Conservation (phyloP, 2,888 invertebrate species). For the Phaedon cochleariae region DNA sequence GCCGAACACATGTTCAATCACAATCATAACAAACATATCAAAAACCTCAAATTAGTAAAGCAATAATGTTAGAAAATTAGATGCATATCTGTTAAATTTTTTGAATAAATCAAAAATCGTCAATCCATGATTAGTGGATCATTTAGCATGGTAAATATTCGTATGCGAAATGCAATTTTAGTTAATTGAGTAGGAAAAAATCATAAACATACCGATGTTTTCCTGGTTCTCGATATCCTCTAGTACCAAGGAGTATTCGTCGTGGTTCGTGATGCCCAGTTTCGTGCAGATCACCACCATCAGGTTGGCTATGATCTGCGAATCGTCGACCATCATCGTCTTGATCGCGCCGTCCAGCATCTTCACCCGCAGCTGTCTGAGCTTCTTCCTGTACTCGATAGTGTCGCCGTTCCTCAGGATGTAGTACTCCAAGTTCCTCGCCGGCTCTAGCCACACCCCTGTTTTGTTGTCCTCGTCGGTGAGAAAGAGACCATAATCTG, state of each 20-base stretch:
- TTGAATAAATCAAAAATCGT: too few species aligned
- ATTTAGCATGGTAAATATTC: too few species aligned
- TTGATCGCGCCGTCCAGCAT: conserved; percentile 97
- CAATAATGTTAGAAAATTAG: too few species aligned
- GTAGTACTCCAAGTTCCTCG: conserved; percentile 94
- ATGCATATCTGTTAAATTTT: too few species aligned
- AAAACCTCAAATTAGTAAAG: too few species aligned
- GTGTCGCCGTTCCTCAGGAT: conserved; percentile 93
- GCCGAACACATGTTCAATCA: too few species aligned
- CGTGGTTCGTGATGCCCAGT: conserved; percentile 99
- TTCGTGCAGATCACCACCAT: conserved; percentile 99
- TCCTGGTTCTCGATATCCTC: conserved; percentile 86
- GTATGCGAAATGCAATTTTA: too few species aligned
- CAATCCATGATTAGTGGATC: too few species aligned
- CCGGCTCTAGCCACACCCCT: conserved; percentile 97
- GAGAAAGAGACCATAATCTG: conserved; percentile 96
- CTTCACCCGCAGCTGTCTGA: conserved; percentile 89
- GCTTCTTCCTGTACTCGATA: conserved; percentile 93
- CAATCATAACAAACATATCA: too few species aligned
- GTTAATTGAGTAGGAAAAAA: too few species aligned
- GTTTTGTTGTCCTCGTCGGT: conserved; percentile 97
- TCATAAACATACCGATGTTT: conserved; percentile 50
- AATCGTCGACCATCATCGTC: conserved; percentile 97
- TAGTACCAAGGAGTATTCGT: conserved; percentile 92
- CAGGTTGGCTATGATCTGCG: conserved; percentile 94